A percentile compares a stretch with the other conserved stretches of the same genome.
Conservation (phyloP, 2,113 vertebrate genomes). For the Megalops atlanticus region DNA sequence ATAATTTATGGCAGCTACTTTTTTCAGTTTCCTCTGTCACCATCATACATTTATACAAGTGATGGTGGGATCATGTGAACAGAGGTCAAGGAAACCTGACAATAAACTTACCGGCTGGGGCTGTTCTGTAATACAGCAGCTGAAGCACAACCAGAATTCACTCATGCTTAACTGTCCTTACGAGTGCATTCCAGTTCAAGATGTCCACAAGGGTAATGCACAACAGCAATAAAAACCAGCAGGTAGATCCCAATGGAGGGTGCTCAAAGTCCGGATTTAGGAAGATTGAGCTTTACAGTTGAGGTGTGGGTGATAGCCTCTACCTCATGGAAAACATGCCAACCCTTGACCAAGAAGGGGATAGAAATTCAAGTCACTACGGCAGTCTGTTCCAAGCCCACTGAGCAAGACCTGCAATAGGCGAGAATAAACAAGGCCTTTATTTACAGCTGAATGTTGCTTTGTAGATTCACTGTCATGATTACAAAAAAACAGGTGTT, state of each 20-base stretch:
- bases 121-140: conserved; percentile 83
- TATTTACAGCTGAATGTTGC: background rate
- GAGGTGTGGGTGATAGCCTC: background rate
- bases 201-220: background rate
- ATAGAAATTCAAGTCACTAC: background rate
- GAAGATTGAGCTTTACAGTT: background rate
- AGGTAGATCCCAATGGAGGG: background rate
- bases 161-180: conserved; percentile 72
- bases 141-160: conserved; percentile 84
- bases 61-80: background rate
- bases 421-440: background rate
- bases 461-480: background rate
- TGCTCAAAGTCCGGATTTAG: background rate
- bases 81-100: background rate
- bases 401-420: background rate
- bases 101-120: conserved; percentile 78
- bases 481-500: background rate
- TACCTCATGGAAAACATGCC: background rate
- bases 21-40: no score
- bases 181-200: background rate
- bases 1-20: no score
- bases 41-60: background rate
- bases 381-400: background rate
- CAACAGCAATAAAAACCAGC: background rate
- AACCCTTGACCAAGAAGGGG: background rate